phyloP scores from a whole-genome alignment of 2,888 invertebrate genomes.

The Therioaphis trifolii region DNA sequence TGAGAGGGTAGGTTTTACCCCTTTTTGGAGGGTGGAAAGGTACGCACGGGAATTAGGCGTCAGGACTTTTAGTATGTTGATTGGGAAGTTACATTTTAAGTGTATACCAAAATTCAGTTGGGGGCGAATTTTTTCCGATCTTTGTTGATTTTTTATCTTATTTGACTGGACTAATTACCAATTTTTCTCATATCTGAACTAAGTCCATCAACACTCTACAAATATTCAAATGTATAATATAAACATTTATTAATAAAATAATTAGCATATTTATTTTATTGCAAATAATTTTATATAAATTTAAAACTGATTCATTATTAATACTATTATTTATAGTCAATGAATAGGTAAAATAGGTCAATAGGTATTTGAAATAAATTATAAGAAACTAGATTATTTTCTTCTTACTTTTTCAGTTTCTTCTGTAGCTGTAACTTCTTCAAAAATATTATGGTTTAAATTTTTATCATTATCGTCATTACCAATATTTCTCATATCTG shows the following conservation, averaged over 20 bases:
- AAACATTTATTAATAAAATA: background rate
- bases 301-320: no score
- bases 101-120: background rate
- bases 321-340: no score
- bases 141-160: no score
- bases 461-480: background rate
- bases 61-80: slow-evolving; percentile 8
- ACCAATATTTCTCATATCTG: background rate
- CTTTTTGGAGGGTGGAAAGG: background rate
- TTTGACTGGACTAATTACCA: no score
- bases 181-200: background rate
- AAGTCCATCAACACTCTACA: slow-evolving; percentile 5
- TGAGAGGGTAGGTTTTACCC: background rate
- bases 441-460: background rate
- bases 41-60: slow-evolving; percentile 1
- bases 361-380: no score
- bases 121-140: no score
- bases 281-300: no score
- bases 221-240: slow-evolving; percentile 6
- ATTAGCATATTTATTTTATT: no score
- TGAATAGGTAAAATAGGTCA: no score
- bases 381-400: background rate
- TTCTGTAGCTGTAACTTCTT: background rate
- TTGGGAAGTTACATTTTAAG: background rate
- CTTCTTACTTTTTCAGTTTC: background rate